phyloP scores from a whole-genome alignment of 2,113 vertebrate species.

The Dryoscopus gambensis region DNA sequence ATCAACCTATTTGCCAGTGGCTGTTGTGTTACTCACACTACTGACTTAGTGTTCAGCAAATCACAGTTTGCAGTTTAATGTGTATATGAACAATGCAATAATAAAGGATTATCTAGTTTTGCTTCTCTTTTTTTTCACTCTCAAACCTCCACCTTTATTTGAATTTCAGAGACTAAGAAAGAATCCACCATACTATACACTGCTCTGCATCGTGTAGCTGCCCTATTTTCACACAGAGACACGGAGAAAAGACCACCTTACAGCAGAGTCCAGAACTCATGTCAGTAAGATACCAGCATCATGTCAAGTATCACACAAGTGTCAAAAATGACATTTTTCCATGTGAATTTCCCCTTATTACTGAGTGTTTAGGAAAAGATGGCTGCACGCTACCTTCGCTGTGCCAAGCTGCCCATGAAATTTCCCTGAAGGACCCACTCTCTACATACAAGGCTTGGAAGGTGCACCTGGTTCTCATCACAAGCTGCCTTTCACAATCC shows the following conservation, averaged over 20 bases:
- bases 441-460: not conserved
- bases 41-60: not conserved
- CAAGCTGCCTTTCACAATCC: not conserved
- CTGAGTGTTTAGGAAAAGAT: not conserved
- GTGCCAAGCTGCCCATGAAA: not conserved
- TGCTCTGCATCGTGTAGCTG: not conserved
- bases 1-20: not conserved
- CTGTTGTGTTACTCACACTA: not conserved
- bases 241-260: fast-evolving
- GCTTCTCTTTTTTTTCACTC: not conserved
- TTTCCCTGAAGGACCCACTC: not conserved
- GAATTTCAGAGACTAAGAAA: not conserved
- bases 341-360: not conserved
- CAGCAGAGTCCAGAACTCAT: not conserved
- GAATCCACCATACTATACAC: fast-evolving
- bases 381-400: not conserved
- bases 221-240: not conserved
- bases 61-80: not conserved
- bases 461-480: not conserved
- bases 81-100: not conserved
- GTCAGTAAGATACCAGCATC: not conserved
- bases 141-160: not conserved
- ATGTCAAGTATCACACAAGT: not conserved
- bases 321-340: not conserved
- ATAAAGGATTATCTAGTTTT: not conserved